A percentile compares a stretch with the other conserved stretches of the same genome.
Conservation (phyloP, 2,113 vertebrate genomes). For the Perca flavescens region DNA sequence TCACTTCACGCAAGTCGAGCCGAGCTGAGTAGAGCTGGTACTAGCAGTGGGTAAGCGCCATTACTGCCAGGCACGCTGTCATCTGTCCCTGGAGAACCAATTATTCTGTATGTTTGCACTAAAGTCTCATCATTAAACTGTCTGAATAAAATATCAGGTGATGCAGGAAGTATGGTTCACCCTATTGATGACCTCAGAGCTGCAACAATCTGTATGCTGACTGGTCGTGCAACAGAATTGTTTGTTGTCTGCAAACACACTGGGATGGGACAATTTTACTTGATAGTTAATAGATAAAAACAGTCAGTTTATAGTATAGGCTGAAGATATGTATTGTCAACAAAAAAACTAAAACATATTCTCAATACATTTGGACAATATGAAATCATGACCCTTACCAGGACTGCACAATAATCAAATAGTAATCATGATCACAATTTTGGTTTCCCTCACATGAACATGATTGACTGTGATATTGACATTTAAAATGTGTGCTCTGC, state of each 20-base stretch:
- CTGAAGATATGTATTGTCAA: not conserved
- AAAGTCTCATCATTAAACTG: conserved; percentile 66
- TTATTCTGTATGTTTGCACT: conserved; percentile 78
- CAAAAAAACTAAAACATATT: not conserved
- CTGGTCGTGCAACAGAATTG: not conserved
- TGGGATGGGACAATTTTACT: not conserved
- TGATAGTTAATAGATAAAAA: conserved; percentile 1
- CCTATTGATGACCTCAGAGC: conserved; percentile 36
- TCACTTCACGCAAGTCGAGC: no score
- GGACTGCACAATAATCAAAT: no score
- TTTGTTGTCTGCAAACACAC: conserved; percentile 27
- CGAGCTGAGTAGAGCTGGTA: no score
- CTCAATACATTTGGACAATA: not conserved
- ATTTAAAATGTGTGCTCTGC: no score
- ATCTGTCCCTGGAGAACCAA: conserved; percentile 74
- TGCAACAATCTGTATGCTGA: conserved; percentile 28
- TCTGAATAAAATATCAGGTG: conserved; percentile 63
- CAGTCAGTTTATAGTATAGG: not conserved
- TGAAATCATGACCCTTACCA: not conserved
- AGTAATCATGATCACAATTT: no score
- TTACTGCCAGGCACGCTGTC: conserved; percentile 31
- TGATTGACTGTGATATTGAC: no score
- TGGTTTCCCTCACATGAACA: no score
- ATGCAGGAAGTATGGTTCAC: conserved; percentile 7
- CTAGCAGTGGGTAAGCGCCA: no score